phyloP scores from a whole-genome alignment of 2,797 vertebrate genomes.

The Clarias laeviceps region DNA sequence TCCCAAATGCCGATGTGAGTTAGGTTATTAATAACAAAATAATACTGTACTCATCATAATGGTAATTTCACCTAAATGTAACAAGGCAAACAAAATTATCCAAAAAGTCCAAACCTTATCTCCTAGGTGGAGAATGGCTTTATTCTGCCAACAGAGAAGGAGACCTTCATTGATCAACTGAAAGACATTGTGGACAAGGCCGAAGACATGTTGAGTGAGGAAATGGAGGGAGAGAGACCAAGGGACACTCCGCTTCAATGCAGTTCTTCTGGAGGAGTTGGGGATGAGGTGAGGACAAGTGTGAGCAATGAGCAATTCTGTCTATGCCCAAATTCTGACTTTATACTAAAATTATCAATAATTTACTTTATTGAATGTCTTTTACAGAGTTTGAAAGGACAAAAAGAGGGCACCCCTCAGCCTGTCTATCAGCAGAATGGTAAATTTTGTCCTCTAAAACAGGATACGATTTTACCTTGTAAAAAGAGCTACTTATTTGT shows the following conservation, averaged over 20 bases:
- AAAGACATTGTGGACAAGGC: constrained; percentile 99
- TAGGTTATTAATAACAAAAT: no score
- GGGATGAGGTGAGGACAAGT: constrained; percentile 67
- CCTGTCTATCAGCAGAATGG: constrained; percentile 96
- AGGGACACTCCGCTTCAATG: constrained; percentile 82
- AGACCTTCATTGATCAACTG: constrained; percentile 96
- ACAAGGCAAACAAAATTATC: no score
- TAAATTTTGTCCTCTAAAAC: constrained; percentile 62
- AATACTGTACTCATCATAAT: no score
- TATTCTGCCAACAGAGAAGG: constrained; percentile 90
- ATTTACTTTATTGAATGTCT: background rate
- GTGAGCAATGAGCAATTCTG: background rate
- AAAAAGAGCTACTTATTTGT: background rate
- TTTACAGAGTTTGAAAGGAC: constrained; percentile 36
- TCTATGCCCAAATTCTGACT: background rate
- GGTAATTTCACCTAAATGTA: no score
- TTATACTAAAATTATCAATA: no score
- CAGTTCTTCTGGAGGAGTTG: constrained; percentile 61
- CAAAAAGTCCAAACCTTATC: background rate
- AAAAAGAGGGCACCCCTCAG: constrained; percentile 73
- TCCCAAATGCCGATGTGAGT: no score
- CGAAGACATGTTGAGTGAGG: constrained; percentile 95
- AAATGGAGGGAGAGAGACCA: constrained; percentile 84
- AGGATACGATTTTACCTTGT: background rate
- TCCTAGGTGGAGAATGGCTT: constrained; percentile 94